Conservation (phyloP, 2,113 vertebrate species). For the Sphyrna mokarran region DNA sequence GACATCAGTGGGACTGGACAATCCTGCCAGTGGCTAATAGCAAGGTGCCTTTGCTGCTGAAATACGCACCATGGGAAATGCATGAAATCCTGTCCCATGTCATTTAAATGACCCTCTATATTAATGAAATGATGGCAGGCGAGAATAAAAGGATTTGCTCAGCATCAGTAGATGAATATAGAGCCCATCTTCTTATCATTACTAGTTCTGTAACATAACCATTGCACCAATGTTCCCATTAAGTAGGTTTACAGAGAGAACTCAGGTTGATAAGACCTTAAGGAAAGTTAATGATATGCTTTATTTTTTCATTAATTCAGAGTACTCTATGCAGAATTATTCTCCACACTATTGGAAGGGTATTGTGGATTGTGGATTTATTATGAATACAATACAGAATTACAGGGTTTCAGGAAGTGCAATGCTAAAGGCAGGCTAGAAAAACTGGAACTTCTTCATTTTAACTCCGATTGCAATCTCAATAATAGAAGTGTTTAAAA, state of each 20-base stretch:
- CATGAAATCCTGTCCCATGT: too few relatives aligned
- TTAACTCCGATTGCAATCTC: neutral
- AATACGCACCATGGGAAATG: too few relatives aligned
- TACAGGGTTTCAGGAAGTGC: neutral
- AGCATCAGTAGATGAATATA: too few relatives aligned
- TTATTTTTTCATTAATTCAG: too few relatives aligned
- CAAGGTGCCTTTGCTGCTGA: too few relatives aligned
- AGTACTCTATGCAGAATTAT: too few relatives aligned
- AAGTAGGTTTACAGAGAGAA: neutral
- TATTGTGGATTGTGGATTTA: slow-evolving; percentile 7
- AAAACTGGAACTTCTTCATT: neutral
- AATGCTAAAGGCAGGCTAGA: neutral
- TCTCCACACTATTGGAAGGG: neutral
- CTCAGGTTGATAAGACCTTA: neutral
- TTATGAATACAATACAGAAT: neutral
- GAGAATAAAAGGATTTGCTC: too few relatives aligned
- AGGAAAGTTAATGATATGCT: neutral
- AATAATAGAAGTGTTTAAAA: neutral
- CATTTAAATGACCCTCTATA: too few relatives aligned
- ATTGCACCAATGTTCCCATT: neutral
- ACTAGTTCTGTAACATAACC: neutral
- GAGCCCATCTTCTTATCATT: neutral
- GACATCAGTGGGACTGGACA: too few relatives aligned
- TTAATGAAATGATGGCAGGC: too few relatives aligned
- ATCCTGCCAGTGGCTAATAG: too few relatives aligned